A percentile compares a stretch with the other conserved stretches of the same genome.
phyloP scores from a whole-genome alignment of 2,888 invertebrate genomes.

The Argynnis bischoffii region DNA sequence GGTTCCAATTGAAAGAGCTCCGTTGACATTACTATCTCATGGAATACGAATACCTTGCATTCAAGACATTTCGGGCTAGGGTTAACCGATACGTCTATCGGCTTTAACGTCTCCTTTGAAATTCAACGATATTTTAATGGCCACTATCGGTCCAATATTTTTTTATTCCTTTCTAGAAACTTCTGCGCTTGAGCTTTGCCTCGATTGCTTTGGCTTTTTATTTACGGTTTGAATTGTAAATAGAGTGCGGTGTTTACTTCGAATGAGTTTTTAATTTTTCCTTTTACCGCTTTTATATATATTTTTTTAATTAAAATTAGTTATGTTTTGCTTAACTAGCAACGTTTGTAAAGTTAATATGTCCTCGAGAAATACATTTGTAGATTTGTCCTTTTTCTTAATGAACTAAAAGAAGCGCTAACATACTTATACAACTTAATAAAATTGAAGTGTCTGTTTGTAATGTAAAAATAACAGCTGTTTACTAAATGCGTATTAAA shows the following conservation, averaged over 20 bases:
- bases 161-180: conserved; percentile 47
- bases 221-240: conserved; percentile 59
- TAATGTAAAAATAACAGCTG: no score
- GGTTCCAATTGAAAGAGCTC: conserved; percentile 27
- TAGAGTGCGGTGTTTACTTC: conserved; percentile 47
- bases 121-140: conserved; percentile 81
- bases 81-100: conserved; percentile 33
- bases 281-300: conserved; percentile 35
- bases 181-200: conserved; percentile 50
- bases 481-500: no score
- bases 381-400: background rate
- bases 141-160: conserved; percentile 74
- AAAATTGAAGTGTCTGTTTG: no score
- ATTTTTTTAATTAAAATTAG: conserved; percentile 27
- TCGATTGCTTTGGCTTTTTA: conserved; percentile 53
- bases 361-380: background rate
- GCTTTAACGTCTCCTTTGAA: conserved; percentile 53
- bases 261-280: conserved; percentile 46
- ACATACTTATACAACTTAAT: no score
- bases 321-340: background rate
- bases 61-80: conserved; percentile 26
- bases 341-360: background rate
- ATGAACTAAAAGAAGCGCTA: no score
- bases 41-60: conserved; percentile 30
- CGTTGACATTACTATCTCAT: conserved; percentile 31